Conservation (phyloP, 2,113 vertebrate genomes). For the Pluvianellus socialis region DNA sequence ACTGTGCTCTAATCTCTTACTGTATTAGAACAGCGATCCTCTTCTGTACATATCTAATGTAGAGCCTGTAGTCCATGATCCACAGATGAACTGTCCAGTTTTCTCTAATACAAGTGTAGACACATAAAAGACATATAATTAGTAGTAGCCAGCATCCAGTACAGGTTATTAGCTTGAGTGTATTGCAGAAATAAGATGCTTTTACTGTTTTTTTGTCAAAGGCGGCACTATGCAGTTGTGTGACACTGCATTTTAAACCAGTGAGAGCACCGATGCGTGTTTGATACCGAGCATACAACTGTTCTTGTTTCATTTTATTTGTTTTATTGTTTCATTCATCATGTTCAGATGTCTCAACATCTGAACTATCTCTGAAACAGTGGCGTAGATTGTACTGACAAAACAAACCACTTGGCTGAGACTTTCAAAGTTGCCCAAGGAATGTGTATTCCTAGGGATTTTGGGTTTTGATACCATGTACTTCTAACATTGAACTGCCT, state of each 20-base stretch:
- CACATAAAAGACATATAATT: fast-evolving
- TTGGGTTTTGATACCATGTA: neutral
- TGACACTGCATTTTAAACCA: neutral
- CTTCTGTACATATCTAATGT: neutral
- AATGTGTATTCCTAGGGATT: neutral
- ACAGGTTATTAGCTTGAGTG: neutral
- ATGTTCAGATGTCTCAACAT: neutral
- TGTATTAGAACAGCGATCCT: neutral
- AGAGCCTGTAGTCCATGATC: neutral
- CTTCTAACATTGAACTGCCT: neutral
- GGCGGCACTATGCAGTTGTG: neutral
- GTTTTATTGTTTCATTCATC: no score
- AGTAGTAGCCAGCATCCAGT: neutral
- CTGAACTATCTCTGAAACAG: neutral
- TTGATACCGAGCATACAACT: neutral
- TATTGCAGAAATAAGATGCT: neutral
- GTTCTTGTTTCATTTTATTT: neutral
- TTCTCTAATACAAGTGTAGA: neutral
- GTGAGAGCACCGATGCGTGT: fast-evolving
- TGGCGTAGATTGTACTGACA: neutral
- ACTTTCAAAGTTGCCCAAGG: neutral
- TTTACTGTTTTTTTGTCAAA: neutral
- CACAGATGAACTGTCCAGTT: neutral
- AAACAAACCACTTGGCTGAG: neutral
- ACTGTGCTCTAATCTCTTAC: neutral